Evolutionary conservation across 2,113 vertebrate genomes (phyloP).

Genomic region (Agapornis roseicollis): DNA sequence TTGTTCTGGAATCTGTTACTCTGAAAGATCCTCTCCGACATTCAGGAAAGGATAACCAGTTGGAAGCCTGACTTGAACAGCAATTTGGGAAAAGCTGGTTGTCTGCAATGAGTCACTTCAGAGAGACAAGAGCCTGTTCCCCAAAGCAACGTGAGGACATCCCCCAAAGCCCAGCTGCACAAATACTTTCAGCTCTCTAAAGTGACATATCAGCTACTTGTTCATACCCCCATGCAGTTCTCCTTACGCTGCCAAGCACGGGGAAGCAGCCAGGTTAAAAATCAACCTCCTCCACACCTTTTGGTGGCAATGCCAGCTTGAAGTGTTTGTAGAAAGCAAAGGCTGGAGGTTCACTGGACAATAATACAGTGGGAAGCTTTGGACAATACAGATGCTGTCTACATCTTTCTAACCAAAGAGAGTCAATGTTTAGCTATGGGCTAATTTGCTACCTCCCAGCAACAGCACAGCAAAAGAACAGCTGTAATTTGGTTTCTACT

Average conservation of each 20-base stretch:
- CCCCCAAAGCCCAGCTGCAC: constrained; percentile 18
- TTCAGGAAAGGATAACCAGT: not conserved
- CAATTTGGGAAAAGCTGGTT: not conserved
- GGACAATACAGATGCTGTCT: not conserved
- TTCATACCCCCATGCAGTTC: not conserved
- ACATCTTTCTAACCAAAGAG: not conserved
- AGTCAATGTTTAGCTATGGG: not conserved
- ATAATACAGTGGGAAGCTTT: not conserved
- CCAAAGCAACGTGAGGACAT: not conserved
- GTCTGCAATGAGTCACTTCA: not conserved
- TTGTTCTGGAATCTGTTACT: constrained; percentile 45
- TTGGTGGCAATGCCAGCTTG: not conserved
- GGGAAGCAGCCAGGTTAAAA: constrained; percentile 47
- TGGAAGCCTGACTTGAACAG: not conserved
- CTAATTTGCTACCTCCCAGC: not conserved
- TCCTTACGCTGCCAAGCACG: constrained; percentile 8
- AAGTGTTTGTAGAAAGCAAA: constrained; percentile 18
- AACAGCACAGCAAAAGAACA: not conserved
- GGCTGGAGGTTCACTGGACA: not conserved
- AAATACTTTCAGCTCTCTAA: not conserved
- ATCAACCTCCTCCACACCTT: constrained; percentile 51
- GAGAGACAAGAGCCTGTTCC: not conserved
- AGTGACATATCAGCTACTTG: not conserved
- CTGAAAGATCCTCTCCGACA: not conserved
- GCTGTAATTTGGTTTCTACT: not conserved